These are phyloP conservation scores for Sminthurides bifidus DNA, from an alignment of 1,140 invertebrate species.

Conservation along the genomic window DNA sequence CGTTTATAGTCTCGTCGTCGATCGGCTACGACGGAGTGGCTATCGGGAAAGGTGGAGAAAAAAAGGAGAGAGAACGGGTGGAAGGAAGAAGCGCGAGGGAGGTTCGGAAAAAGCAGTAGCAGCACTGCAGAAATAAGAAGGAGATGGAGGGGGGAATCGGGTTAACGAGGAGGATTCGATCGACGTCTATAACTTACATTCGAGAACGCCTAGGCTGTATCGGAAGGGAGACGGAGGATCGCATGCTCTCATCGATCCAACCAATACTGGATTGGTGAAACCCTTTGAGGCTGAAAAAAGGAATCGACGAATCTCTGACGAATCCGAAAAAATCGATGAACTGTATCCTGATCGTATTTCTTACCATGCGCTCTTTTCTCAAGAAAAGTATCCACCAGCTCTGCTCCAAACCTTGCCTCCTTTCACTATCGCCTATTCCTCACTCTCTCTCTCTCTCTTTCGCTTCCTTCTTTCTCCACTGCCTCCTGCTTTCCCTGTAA, in stretches of 20 bases:
- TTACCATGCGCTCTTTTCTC: constrained; percentile 30
- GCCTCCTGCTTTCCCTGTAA: background rate
- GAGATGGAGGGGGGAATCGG: background rate
- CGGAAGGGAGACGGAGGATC: constrained; percentile 23
- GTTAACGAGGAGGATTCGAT: background rate
- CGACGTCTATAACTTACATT: constrained; percentile 16
- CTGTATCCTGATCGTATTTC: constrained; percentile 32
- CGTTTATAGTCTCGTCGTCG: too few relatives aligned
- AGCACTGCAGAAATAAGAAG: background rate
- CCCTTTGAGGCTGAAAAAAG: constrained; percentile 31
- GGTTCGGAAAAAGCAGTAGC: background rate
- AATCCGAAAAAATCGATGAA: constrained; percentile 31
- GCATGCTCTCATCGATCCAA: constrained; percentile 32
- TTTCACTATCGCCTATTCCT: background rate
- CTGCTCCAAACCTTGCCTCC: too few relatives aligned
- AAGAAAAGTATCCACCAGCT: constrained; percentile 25
- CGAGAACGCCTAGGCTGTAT: constrained; percentile 16
- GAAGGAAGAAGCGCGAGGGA: background rate
- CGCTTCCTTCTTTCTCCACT: background rate
- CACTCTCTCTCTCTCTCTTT: constrained; percentile 7
- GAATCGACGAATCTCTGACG: constrained; percentile 26
- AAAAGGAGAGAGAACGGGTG: constrained; percentile 1
- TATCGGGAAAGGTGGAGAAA: constrained; percentile 2
- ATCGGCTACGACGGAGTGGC: background rate
- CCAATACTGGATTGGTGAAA: constrained; percentile 31